A percentile compares a stretch with the other conserved stretches of the same genome.
Evolutionary conservation across 2,797 vertebrate species (phyloP).

Genomic region (Tarsius wallacei): DNA sequence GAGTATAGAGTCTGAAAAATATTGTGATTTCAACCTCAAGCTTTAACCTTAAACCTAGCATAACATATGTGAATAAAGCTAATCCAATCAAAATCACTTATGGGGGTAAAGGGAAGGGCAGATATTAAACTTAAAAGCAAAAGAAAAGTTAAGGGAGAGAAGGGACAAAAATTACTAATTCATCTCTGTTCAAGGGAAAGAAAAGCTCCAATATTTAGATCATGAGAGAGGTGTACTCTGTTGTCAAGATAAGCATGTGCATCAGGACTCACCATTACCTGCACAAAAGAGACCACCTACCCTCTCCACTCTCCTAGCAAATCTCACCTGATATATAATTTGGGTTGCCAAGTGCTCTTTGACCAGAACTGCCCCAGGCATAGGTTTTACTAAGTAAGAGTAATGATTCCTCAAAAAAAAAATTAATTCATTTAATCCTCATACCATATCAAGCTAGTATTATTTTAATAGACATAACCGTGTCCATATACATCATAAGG

Average conservation of each 20-base stretch:
- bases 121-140: not conserved
- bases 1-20: constrained; percentile 12
- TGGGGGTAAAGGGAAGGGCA: too few relatives aligned
- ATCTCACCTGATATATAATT: constrained; percentile 5
- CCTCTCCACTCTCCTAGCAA: not conserved
- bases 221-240: not conserved
- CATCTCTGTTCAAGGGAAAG: constrained; percentile 21
- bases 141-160: not conserved
- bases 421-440: not conserved
- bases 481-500: not conserved
- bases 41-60: constrained; percentile 36
- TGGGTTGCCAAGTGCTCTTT: constrained; percentile 3
- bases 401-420: not conserved
- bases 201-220: constrained; percentile 19
- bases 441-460: not conserved
- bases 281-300: not conserved
- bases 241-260: not conserved
- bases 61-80: constrained; percentile 23
- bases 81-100: constrained; percentile 28
- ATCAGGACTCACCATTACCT: not conserved
- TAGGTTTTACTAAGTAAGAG: not conserved
- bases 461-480: constrained; percentile 61
- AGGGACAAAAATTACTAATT: not conserved
- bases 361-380: not conserved
- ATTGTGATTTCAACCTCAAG: constrained; percentile 46